Evolutionary conservation across 2,888 invertebrate genomes (phyloP).

Genomic region (Himalopsyche anomala): DNA sequence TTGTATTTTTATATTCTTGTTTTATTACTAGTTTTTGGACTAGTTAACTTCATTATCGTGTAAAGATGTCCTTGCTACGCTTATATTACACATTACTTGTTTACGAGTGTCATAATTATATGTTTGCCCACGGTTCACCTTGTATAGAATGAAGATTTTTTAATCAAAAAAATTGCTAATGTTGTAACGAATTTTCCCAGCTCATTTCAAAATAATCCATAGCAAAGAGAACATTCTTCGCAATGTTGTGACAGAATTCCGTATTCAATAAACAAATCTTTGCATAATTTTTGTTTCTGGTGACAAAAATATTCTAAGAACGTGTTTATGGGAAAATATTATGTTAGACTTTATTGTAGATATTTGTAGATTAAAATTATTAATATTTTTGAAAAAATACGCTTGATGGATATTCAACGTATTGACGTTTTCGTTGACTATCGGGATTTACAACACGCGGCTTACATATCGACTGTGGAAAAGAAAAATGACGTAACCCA

Average conservation of each 20-base stretch:
- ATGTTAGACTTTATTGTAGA: too few relatives aligned
- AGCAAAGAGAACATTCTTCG: not conserved
- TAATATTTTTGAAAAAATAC: too few relatives aligned
- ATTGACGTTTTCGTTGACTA: too few relatives aligned
- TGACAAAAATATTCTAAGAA: not conserved
- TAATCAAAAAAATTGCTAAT: not conserved
- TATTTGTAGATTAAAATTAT: too few relatives aligned
- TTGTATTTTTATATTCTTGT: too few relatives aligned
- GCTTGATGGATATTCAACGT: too few relatives aligned
- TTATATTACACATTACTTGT: not conserved
- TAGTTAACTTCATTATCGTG: not conserved
- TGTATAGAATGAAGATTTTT: not conserved
- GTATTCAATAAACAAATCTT: not conserved
- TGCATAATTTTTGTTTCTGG: not conserved
- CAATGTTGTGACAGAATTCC: not conserved
- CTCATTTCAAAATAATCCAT: not conserved
- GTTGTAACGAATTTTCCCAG: not conserved
- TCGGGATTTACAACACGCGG: too few relatives aligned
- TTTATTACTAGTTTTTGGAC: not conserved
- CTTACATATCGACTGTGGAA: too few relatives aligned
- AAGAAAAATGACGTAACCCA: too few relatives aligned
- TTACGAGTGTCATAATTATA: not conserved
- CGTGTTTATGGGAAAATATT: too few relatives aligned
- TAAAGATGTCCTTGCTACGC: not conserved
- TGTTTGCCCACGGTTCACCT: constrained; percentile 12